phyloP scores from a whole-genome alignment of 2,113 vertebrate genomes.

The Lampris incognitus region DNA sequence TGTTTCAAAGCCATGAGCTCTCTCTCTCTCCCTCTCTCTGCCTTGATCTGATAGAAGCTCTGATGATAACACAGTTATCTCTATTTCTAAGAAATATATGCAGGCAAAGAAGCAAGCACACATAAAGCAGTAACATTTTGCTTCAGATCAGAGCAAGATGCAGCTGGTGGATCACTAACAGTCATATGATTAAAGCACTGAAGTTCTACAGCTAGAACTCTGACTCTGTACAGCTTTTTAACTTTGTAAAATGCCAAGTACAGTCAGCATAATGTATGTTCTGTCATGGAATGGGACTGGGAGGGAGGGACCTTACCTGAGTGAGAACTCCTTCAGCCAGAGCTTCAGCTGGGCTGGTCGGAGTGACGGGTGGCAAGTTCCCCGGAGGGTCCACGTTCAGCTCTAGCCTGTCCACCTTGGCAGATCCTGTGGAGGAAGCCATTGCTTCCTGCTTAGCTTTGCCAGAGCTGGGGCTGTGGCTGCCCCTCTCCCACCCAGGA shows the following conservation, averaged over 20 bases:
- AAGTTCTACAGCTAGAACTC: conserved; percentile 62
- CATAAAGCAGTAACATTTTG: conserved; percentile 58
- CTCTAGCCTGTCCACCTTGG: conserved; percentile 86
- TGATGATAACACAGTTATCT: conserved; percentile 40
- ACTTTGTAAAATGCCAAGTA: conserved; percentile 65
- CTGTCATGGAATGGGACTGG: conserved; percentile 42
- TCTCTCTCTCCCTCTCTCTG: conserved; percentile 57
- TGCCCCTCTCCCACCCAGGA: conserved; percentile 81
- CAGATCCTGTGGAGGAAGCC: conserved; percentile 71
- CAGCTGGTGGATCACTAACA: conserved; percentile 58
- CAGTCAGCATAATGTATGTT: conserved; percentile 56
- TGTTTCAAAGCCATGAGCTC: conserved; percentile 47
- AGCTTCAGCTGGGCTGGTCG: conserved; percentile 93
- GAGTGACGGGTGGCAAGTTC: conserved; percentile 86
- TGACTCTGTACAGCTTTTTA: conserved; percentile 72
- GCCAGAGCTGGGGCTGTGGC: conserved; percentile 63
- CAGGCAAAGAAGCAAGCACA: conserved; percentile 57
- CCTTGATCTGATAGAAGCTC: conserved; percentile 52
- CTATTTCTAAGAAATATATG: conserved; percentile 44
- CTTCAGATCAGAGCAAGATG: conserved; percentile 60
- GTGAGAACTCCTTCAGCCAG: conserved; percentile 93
- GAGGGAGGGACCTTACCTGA: conserved; percentile 84
- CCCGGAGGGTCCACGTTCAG: conserved; percentile 82
- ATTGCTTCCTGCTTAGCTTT: conserved; percentile 60
- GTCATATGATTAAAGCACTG: conserved; percentile 47